A percentile compares a stretch with the other conserved stretches of the same genome.
Evolutionary conservation across 2,888 invertebrate species (phyloP).

Genomic region (Mesorhabditis sp.): DNA sequence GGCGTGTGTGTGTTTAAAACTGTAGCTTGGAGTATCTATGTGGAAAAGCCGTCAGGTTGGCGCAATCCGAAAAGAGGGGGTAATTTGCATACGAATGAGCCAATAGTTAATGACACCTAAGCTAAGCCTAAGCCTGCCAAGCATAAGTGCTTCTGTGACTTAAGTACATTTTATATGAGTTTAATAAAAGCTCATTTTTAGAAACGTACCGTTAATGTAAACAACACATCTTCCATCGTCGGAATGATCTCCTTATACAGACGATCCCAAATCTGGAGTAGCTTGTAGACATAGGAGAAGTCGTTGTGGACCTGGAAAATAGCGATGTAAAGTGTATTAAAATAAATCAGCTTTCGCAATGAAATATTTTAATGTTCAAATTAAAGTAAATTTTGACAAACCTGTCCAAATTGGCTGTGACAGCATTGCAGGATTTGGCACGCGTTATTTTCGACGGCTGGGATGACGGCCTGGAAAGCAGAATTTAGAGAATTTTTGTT

Average conservation of each 20-base stretch:
- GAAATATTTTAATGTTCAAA: no score
- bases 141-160: no score
- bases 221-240: not conserved
- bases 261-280: not conserved
- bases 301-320: not conserved
- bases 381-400: not conserved
- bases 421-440: not conserved
- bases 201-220: not conserved
- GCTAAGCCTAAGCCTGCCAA: no score
- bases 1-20: no score
- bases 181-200: no score
- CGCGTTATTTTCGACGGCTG: conserved; percentile 5
- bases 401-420: not conserved
- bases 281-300: not conserved
- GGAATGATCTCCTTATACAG: not conserved
- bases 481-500: not conserved
- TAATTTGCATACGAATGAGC: no score
- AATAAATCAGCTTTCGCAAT: not conserved
- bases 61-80: no score
- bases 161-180: no score
- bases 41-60: no score
- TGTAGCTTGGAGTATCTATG: no score
- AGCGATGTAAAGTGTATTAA: not conserved
- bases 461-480: conserved; percentile 2
- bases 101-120: no score